These are phyloP conservation scores for Trachelipus rathkii DNA, from an alignment of 1,140 invertebrate genomes.

Conservation along the genomic window DNA sequence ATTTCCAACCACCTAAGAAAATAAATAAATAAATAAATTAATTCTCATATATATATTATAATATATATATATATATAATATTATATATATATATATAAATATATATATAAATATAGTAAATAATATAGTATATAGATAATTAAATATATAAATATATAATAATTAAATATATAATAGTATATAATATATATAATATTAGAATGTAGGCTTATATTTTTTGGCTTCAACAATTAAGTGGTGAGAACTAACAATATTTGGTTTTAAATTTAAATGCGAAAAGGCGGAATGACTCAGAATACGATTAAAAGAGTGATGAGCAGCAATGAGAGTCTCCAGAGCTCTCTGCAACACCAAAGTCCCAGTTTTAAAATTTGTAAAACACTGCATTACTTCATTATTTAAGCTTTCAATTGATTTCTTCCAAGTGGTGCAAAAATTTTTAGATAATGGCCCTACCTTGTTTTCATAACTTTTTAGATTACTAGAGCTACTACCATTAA, in stretches of 20 bases:
- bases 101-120: too few relatives aligned
- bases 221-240: constrained; percentile 99
- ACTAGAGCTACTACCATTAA: constrained; percentile 46
- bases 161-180: neutral
- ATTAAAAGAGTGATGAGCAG: constrained; percentile 96
- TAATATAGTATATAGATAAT: too few relatives aligned
- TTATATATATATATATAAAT: too few relatives aligned
- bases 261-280: constrained; percentile 62
- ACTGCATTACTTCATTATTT: constrained; percentile 87
- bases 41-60: too few relatives aligned
- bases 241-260: constrained; percentile 91
- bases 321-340: constrained; percentile 89
- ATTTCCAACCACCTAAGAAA: too few relatives aligned
- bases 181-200: constrained; percentile 46
- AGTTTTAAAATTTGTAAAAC: constrained; percentile 93
- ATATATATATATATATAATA: too few relatives aligned
- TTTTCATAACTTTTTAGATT: constrained; percentile 10
- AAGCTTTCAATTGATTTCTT: constrained; percentile 90
- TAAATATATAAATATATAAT: too few relatives aligned
- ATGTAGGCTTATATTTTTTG: constrained; percentile 93
- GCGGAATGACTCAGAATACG: constrained; percentile 80
- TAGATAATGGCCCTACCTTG: constrained; percentile 60
- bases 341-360: constrained; percentile 89
- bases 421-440: constrained; percentile 88
- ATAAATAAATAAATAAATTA: too few relatives aligned